A percentile compares a stretch with the other conserved stretches of the same genome.
phyloP scores from a whole-genome alignment of 2,113 vertebrate species.

The Onychostoma macrolepis region DNA sequence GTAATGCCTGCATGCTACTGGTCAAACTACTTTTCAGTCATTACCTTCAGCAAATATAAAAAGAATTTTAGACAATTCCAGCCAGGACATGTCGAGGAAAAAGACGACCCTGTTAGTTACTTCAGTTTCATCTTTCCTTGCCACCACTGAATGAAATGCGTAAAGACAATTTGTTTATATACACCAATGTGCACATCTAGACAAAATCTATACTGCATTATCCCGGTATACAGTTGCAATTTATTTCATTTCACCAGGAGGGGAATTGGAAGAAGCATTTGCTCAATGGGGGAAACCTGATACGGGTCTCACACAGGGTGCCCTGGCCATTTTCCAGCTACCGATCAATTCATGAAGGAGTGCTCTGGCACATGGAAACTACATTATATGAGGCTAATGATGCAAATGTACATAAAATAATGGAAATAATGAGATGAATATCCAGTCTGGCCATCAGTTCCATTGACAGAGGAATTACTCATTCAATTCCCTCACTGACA shows the following conservation, averaged over 20 bases:
- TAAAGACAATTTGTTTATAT: background rate
- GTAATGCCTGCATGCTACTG: background rate
- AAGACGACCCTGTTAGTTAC: background rate
- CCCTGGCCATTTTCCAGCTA: constrained; percentile 43
- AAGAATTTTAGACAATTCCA: background rate
- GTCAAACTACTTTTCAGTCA: background rate
- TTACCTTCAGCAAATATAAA: background rate
- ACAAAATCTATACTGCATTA: constrained; percentile 35
- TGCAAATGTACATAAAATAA: constrained; percentile 45
- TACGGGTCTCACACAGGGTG: constrained; percentile 6
- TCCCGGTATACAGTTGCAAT: constrained; percentile 67
- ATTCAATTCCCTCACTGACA: constrained; percentile 35
- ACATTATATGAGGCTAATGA: constrained; percentile 45
- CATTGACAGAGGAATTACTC: constrained; percentile 12
- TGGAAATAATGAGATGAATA: constrained; percentile 23
- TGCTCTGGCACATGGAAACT: constrained; percentile 22
- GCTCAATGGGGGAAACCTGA: constrained; percentile 49
- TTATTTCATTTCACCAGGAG: constrained; percentile 60
- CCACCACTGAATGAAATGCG: background rate
- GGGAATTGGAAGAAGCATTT: constrained; percentile 29
- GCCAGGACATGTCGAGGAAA: background rate
- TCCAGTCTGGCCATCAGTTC: background rate
- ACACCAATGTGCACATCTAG: background rate
- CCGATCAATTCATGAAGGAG: constrained; percentile 48
- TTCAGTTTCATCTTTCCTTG: background rate